Evolutionary conservation across 1,140 invertebrate species (phyloP).

Genomic region (Drosophila grimshawi): DNA sequence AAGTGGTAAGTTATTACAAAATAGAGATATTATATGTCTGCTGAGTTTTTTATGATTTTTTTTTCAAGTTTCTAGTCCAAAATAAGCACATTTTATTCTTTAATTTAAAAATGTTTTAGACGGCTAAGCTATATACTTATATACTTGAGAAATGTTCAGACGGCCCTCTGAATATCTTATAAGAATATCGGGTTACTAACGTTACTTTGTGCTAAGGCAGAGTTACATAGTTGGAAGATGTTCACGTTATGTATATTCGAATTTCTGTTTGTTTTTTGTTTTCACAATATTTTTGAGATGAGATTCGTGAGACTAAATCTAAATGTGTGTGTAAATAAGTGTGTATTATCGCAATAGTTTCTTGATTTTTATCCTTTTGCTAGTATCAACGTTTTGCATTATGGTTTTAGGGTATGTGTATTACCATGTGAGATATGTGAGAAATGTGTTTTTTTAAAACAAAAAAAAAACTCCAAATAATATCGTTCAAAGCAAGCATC

Average conservation of each 20-base stretch:
- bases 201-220: constrained; percentile 75
- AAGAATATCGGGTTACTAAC: constrained; percentile 52
- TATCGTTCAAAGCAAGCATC: constrained; percentile 51
- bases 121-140: constrained; percentile 33
- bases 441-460: constrained; percentile 42
- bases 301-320: constrained; percentile 54
- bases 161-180: constrained; percentile 43
- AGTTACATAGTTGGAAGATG: constrained; percentile 77
- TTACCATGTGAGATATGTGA: constrained; percentile 70
- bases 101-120: constrained; percentile 51
- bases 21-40: constrained; percentile 50
- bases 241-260: constrained; percentile 44
- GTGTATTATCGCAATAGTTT: constrained; percentile 48
- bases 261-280: neutral
- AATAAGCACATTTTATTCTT: constrained; percentile 24
- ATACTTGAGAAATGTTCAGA: constrained; percentile 7
- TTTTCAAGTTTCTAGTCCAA: constrained; percentile 26
- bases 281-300: constrained; percentile 18
- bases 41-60: neutral
- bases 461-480: constrained; percentile 47
- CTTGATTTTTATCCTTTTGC: constrained; percentile 30
- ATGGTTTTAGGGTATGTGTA: constrained; percentile 31
- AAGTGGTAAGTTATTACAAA: constrained; percentile 66
- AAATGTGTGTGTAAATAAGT: constrained; percentile 32
- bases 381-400: constrained; percentile 62